phyloP scores from a whole-genome alignment of 2,797 vertebrate species.

The Hyperoplus lanceolatus region DNA sequence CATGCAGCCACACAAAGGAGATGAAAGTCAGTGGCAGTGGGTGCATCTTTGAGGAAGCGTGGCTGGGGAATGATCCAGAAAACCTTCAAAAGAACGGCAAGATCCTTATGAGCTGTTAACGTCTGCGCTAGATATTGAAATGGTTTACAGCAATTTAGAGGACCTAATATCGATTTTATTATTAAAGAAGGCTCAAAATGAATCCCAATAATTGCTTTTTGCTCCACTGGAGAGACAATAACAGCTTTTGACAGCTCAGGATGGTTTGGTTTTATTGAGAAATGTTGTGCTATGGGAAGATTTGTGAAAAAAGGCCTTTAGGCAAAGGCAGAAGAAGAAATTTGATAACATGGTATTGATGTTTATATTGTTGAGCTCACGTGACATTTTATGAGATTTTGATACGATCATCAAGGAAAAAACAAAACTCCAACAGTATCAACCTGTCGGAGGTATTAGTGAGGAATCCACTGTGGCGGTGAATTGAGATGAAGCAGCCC shows the following conservation, averaged over 20 bases:
- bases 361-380: background rate
- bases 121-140: slow-evolving; percentile 52
- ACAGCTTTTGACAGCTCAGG: background rate
- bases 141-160: slow-evolving; percentile 22
- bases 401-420: background rate
- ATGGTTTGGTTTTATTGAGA: slow-evolving; percentile 20
- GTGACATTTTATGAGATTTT: slow-evolving; percentile 3
- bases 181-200: slow-evolving; percentile 54
- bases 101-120: slow-evolving; percentile 53
- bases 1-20: slow-evolving; percentile 34
- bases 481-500: slow-evolving; percentile 64
- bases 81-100: slow-evolving; percentile 59
- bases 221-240: background rate
- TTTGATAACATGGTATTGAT: background rate
- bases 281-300: background rate
- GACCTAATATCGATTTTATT: slow-evolving; percentile 51
- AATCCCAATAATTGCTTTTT: slow-evolving; percentile 38
- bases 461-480: slow-evolving; percentile 17
- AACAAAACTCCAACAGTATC: background rate
- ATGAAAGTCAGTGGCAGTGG: slow-evolving; percentile 64
- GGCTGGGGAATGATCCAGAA: slow-evolving; percentile 29
- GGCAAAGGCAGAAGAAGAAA: background rate
- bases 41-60: slow-evolving; percentile 39
- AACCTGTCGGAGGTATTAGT: slow-evolving; percentile 11
- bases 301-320: slow-evolving; percentile 2